Base-by-base conservation (phyloP, 2,113 vertebrate genomes). In the Nothoprocta perdicaria region DNA sequence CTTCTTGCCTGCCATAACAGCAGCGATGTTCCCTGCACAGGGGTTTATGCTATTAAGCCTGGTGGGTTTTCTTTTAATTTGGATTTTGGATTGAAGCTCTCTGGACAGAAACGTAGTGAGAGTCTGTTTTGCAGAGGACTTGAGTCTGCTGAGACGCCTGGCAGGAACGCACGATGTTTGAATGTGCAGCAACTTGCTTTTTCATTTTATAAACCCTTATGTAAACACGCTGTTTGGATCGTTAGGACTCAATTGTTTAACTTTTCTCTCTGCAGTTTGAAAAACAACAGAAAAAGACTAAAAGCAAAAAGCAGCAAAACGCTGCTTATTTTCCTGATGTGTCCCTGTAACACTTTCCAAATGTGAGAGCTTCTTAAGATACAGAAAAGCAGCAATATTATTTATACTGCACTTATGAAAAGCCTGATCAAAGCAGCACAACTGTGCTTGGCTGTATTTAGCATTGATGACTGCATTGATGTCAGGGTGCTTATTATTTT, bases 401-500 rank as follows among this genome's bases (percentile, higher is more conserved):
- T 84, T 95, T 94, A 61, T 92, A 84, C 45, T 92, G 86, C 66
- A 26, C 93, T 81, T 88, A 84, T 88, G 93, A 94, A 94, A 95
- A 93, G 88, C 50, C 62, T 92, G 94, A 94, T 95, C 95, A 94
- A 95, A 95, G 92, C 29, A 81, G 41, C 62, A 41, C 58, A 84
- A 67, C 84, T 88, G n/a, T 81, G 80, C 74, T 84, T 45, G 83
- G 65, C 80, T 95, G 88, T 94, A 76, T 86, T 94, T 95, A 88
- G 80, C 1, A 0, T 57, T 6, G 17, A 46, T 90, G 93, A 68
- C 84, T 90, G 88, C 74, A 93, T 94, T 95, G 83, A 89, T 84
- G 80, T 94, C 95, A 95, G 82, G 38, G 57, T 80, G 53, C 86
- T 86, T 95, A 95, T 88, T 91, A 94, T 88, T 94, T 95, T 86